A percentile compares a stretch with the other conserved stretches of the same genome.
phyloP scores from a whole-genome alignment of 2,797 vertebrate species.

The Pseudocheirus occidentalis region DNA sequence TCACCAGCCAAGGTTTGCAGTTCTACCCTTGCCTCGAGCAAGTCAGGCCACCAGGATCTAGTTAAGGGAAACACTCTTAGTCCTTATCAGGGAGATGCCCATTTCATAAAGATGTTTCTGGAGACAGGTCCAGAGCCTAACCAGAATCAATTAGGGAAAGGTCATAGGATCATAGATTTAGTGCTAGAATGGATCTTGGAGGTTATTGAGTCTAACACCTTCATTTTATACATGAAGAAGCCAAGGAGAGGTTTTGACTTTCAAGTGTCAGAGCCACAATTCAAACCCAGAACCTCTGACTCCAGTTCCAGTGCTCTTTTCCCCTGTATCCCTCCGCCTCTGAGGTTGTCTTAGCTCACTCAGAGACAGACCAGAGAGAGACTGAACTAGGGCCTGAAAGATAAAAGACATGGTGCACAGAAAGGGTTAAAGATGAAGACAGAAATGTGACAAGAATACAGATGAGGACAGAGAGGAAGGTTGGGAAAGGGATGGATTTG shows the following conservation, averaged over 20 bases:
- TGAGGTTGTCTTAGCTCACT: not conserved
- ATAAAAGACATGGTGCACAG: not conserved
- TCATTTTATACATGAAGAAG: no score
- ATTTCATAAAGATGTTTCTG: not conserved
- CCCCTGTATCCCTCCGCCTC: not conserved
- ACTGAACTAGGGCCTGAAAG: not conserved
- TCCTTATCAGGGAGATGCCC: not conserved
- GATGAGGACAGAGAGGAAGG: not conserved
- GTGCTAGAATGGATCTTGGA: no score
- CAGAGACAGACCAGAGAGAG: not conserved
- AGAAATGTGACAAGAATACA: not conserved
- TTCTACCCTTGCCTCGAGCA: not conserved
- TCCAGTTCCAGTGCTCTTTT: not conserved
- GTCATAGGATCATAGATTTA: not conserved
- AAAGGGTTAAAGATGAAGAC: not conserved
- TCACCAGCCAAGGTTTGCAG: not conserved
- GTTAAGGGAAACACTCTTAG: not conserved
- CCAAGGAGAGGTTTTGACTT: not conserved
- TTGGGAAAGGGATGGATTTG: not conserved
- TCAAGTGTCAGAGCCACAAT: not conserved
- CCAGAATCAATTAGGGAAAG: not conserved
- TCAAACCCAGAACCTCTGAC: not conserved
- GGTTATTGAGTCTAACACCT: no score
- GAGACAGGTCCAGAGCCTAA: not conserved
- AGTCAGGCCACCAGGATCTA: not conserved